phyloP scores from a whole-genome alignment of 2,113 vertebrate species.

The Lepus europaeus region DNA sequence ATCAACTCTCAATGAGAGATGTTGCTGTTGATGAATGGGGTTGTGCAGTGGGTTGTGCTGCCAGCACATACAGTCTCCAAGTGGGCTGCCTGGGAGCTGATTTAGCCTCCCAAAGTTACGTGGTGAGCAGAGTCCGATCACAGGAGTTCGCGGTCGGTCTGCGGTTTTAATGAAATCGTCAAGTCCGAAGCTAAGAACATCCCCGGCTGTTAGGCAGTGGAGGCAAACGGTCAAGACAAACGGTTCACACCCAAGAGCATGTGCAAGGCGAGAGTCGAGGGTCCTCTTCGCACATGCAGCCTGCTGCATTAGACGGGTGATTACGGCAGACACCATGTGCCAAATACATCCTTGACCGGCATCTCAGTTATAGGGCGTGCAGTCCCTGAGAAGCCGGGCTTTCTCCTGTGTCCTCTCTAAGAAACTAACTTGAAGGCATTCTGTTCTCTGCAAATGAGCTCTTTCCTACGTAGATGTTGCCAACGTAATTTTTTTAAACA shows the following conservation, averaged over 20 bases:
- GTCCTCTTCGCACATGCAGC: accelerated
- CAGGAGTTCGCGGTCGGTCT: neutral
- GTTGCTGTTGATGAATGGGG: accelerated
- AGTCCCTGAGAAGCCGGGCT: neutral
- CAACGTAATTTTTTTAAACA: too few relatives aligned
- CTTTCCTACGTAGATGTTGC: neutral
- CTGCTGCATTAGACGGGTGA: too few relatives aligned
- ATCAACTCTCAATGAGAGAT: neutral
- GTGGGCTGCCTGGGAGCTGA: neutral
- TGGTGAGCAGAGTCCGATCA: neutral
- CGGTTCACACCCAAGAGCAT: neutral
- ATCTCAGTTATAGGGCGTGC: neutral
- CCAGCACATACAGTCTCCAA: neutral
- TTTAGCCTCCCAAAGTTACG: neutral
- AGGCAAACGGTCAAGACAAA: neutral
- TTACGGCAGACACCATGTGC: accelerated
- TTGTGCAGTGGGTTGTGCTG: too few relatives aligned
- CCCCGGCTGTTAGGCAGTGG: neutral
- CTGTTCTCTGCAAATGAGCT: neutral
- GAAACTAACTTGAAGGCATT: neutral
- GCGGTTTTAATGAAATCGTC: neutral
- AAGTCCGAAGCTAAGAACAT: neutral
- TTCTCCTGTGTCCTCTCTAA: neutral
- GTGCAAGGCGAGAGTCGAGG: too few relatives aligned
- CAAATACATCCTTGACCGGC: too few relatives aligned